Conservation (phyloP, 2,888 invertebrate genomes). For the Slavum lentiscoides region DNA sequence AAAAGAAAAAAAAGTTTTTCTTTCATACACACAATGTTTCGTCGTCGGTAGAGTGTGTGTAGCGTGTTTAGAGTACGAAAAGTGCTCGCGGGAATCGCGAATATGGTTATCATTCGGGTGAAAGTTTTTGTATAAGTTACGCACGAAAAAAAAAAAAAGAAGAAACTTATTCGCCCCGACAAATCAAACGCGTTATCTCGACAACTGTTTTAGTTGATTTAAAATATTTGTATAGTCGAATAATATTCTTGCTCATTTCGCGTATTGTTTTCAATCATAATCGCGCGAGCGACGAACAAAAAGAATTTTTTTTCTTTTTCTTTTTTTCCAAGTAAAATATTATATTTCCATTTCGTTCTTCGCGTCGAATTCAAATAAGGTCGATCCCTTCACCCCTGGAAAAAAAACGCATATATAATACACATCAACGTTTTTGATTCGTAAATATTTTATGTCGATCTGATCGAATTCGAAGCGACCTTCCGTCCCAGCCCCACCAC, state of each 20-base stretch:
- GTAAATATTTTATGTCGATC: slow-evolving; percentile 12
- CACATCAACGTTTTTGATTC: neutral
- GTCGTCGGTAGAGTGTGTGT: neutral
- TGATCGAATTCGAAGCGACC: neutral
- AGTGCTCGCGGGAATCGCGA: slow-evolving; percentile 1
- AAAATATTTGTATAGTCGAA: neutral
- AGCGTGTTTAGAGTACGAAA: neutral
- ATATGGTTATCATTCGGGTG: neutral
- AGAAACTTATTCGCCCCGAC: neutral
- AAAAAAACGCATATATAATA: neutral
- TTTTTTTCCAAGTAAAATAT: no score
- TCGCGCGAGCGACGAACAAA: neutral
- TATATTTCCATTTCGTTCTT: neutral
- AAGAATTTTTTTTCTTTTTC: neutral
- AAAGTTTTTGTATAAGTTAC: neutral
- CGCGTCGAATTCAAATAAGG: neutral
- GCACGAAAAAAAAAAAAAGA: neutral
- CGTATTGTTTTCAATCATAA: slow-evolving; percentile 33
- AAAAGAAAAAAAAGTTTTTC: neutral
- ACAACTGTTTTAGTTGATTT: slow-evolving; percentile 9
- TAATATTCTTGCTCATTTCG: neutral
- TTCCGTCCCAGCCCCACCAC: no score
- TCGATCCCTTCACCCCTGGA: neutral
- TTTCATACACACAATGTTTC: neutral
- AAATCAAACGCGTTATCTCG: slow-evolving; percentile 26